phyloP scores from a whole-genome alignment of 2,113 vertebrate genomes.

The Entelurus aequoreus region DNA sequence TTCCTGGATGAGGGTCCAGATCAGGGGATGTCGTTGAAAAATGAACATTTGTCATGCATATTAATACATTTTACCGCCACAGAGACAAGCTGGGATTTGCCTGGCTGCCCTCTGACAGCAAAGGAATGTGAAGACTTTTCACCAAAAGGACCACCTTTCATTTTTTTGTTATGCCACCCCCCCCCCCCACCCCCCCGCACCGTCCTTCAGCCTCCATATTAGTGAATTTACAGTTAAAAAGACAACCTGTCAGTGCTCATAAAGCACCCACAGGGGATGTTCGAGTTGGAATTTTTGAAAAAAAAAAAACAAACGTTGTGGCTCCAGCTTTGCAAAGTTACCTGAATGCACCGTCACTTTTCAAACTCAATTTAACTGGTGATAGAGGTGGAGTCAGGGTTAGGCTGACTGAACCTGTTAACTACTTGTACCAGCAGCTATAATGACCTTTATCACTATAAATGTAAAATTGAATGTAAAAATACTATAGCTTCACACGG shows the following conservation, averaged over 20 bases:
- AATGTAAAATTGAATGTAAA: too few relatives aligned
- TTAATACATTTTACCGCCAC: constrained; percentile 32
- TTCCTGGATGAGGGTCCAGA: too few relatives aligned
- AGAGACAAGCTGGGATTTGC: constrained; percentile 66
- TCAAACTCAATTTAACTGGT: not conserved
- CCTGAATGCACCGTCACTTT: constrained; percentile 31
- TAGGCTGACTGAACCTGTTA: too few relatives aligned
- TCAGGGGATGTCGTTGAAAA: not conserved
- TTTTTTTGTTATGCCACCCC: constrained; percentile 39
- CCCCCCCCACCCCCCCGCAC: constrained; percentile 16
- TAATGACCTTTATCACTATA: too few relatives aligned
- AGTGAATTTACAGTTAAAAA: constrained; percentile 47
- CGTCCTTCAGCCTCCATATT: constrained; percentile 19
- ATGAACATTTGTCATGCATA: constrained; percentile 8
- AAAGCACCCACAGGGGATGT: constrained; percentile 46
- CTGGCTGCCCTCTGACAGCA: constrained; percentile 65
- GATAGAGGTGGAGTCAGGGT: too few relatives aligned
- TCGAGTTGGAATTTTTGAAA: not conserved
- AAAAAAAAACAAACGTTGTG: not conserved
- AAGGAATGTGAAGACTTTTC: constrained; percentile 70
- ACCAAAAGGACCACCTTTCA: constrained; percentile 61
- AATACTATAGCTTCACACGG: too few relatives aligned
- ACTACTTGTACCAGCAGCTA: too few relatives aligned
- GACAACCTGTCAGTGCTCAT: constrained; percentile 36
- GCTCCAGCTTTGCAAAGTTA: not conserved